phyloP scores from a whole-genome alignment of 2,113 vertebrate genomes.

The Oplegnathus fasciatus region DNA sequence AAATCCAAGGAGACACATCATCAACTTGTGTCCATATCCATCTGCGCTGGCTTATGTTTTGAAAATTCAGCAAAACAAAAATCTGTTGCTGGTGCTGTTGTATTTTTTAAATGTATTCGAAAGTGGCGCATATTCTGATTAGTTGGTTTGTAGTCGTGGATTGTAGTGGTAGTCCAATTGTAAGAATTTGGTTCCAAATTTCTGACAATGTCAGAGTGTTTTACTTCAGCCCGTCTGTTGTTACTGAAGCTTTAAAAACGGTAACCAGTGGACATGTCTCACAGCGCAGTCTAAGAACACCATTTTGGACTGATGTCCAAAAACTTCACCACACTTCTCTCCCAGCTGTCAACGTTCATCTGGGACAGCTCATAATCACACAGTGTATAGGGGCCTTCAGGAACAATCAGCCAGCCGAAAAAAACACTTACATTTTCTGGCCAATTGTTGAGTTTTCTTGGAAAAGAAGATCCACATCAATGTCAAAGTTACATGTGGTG shows the following conservation, averaged over 20 bases:
- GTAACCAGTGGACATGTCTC: background rate
- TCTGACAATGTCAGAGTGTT: background rate
- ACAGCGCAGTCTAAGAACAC: background rate
- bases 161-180: background rate
- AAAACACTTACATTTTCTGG: slow-evolving; percentile 94
- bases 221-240: background rate
- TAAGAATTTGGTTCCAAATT: background rate
- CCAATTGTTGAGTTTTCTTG: slow-evolving; percentile 99
- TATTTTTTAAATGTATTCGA: background rate
- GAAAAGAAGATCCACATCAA: slow-evolving; percentile 97
- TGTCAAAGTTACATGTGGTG: slow-evolving; percentile 96
- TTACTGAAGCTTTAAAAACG: background rate
- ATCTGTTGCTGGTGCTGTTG: background rate
- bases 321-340: background rate
- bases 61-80: no score
- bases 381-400: background rate
- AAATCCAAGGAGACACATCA: no score
- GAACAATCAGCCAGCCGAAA: background rate
- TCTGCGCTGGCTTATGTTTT: no score
- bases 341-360: background rate
- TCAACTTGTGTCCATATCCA: no score
- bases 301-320: background rate
- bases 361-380: no score
- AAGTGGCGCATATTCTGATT: background rate
- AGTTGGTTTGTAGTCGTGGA: background rate